A percentile compares a stretch with the other conserved stretches of the same genome.
These are phyloP conservation scores for Mormyrus proboscirostris DNA, from an alignment of 2,797 vertebrate species.

Conservation along the genomic window DNA sequence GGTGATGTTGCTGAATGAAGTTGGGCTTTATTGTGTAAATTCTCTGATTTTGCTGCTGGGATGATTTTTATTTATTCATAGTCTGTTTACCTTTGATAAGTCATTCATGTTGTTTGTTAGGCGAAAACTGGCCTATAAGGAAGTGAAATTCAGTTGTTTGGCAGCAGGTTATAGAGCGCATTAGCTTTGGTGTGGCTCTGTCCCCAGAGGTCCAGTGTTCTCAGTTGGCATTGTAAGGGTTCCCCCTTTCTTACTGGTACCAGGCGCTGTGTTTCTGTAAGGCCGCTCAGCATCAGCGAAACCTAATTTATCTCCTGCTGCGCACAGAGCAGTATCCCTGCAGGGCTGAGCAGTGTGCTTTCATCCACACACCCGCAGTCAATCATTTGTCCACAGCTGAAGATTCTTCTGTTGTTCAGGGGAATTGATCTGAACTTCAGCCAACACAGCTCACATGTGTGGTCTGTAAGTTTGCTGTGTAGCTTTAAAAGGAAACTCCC, in stretches of 20 bases:
- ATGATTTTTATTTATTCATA: neutral
- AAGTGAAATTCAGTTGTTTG: neutral
- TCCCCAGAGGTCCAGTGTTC: neutral
- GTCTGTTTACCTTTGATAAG: neutral
- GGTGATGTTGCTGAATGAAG: neutral
- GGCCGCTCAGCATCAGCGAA: neutral
- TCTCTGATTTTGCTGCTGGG: neutral
- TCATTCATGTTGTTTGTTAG: neutral
- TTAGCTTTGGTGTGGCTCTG: neutral
- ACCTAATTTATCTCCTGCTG: constrained; percentile 4
- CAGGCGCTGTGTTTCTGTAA: neutral
- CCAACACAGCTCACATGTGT: neutral
- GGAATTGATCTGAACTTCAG: neutral
- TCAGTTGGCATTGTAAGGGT: neutral
- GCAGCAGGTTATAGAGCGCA: neutral
- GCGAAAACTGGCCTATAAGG: neutral
- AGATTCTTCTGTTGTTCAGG: neutral
- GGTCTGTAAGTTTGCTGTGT: neutral
- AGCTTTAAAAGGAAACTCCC: neutral
- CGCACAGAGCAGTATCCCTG: neutral
- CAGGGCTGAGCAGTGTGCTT: neutral
- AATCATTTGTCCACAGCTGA: neutral
- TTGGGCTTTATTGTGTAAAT: neutral
- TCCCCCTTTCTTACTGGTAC: neutral
- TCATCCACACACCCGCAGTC: neutral